Evolutionary conservation across 2,797 vertebrate species (phyloP).

Genomic region (Gambelia wislizenii): DNA sequence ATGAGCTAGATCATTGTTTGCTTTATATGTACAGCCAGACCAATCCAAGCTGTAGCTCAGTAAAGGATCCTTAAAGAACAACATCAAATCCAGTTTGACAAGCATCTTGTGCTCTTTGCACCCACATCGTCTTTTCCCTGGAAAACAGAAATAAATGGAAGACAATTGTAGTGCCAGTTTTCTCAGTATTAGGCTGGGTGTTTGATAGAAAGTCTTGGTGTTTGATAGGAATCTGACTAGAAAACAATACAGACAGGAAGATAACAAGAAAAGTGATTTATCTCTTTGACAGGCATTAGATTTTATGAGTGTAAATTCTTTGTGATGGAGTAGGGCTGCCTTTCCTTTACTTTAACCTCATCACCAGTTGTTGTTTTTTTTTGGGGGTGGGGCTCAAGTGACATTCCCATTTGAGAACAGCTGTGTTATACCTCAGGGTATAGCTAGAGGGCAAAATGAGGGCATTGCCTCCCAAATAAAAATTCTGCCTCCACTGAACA

Average conservation of each 20-base stretch:
- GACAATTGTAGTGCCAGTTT: slow-evolving; percentile 60
- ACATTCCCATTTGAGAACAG: slow-evolving; percentile 67
- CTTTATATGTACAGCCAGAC: slow-evolving; percentile 54
- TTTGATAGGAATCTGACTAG: slow-evolving; percentile 71
- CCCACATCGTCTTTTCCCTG: background rate
- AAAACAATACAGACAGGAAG: slow-evolving; percentile 72
- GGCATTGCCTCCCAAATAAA: no score
- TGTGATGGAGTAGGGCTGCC: slow-evolving; percentile 71
- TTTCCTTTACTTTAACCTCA: slow-evolving; percentile 69
- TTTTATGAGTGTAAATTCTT: slow-evolving; percentile 73
- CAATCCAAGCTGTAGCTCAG: slow-evolving; percentile 60
- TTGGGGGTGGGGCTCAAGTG: slow-evolving; percentile 64
- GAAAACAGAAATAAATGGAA: slow-evolving; percentile 63
- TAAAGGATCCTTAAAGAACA: slow-evolving; percentile 63
- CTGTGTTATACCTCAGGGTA: slow-evolving; percentile 55
- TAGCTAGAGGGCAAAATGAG: no score
- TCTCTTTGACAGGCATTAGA: slow-evolving; percentile 70
- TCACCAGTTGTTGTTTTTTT: slow-evolving; percentile 71
- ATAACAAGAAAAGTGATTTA: slow-evolving; percentile 76
- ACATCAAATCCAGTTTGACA: slow-evolving; percentile 61
- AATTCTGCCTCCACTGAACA: no score
- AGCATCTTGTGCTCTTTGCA: slow-evolving; percentile 54
- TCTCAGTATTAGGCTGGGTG: slow-evolving; percentile 39
- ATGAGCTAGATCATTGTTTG: slow-evolving; percentile 33
- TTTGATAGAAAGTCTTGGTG: slow-evolving; percentile 60